Evolutionary conservation across 1,140 invertebrate genomes (phyloP), one percentile per base, ranked within the genome.

Genomic region (Ceratosolen fusciceps): DNA sequence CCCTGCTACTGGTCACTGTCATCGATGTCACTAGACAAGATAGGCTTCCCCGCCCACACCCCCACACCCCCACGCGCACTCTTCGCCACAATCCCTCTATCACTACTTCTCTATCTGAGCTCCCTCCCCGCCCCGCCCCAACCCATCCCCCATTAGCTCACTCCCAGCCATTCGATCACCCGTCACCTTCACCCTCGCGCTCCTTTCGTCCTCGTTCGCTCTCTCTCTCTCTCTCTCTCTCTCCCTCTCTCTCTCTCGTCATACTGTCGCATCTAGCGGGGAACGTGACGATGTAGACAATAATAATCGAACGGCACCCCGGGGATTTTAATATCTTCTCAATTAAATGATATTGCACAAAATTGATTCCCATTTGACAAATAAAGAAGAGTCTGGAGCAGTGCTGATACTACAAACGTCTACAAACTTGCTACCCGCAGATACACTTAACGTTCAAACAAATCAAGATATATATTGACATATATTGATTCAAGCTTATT

Each of bases 301-400:
- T 74, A 62, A 74, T 74, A 62, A 74, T 62, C 37, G 58, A 74
- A 10, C 31, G 76, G 77, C 78, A 75, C 80, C 82, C 83, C 71
- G 77, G 76, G 24, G 77, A 31, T 80, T 81, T 84, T 82, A 81
- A 82, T 83, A 79, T 60, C 3, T 70, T 73, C 72, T 75, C 82
- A 83, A 84, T 84, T 82, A 84, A 81, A 80, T 31, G 79, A 82
- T 82, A 84, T 84, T 84, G 82, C 82, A 83, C 74, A 77, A 82
- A 83, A 84, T 84, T 84, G 81, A 84, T 83, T 83, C 82, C 72
- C 74, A 82, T 80, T 62, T 34, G 56, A 34, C 31, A 31, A 37
- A 74, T 72, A 37, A 65, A 10, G 29, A 29, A 34, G 34, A 70
- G 39, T n/a, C 39, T 70, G 39, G 70, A 21, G 29, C 31, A n/a